A percentile compares a stretch with the other conserved stretches of the same genome.
phyloP scores from a whole-genome alignment of 2,797 vertebrate genomes.

The Trachops cirrhosus region DNA sequence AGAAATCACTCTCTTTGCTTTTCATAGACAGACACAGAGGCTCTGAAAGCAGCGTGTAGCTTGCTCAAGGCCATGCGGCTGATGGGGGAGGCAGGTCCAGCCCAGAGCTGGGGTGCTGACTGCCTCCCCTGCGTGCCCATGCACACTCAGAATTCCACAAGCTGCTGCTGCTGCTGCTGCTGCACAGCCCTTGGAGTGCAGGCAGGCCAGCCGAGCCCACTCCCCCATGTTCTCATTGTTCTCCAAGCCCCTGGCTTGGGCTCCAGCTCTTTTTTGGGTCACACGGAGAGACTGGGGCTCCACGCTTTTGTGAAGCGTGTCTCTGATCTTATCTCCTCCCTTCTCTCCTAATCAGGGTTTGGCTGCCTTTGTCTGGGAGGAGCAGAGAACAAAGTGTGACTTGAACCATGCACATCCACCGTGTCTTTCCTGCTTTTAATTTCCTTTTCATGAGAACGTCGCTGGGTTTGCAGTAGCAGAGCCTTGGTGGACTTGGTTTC shows the following conservation, averaged over 20 bases:
- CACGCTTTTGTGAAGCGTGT: neutral
- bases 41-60: neutral
- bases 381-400: conserved; percentile 23
- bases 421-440: neutral
- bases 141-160: neutral
- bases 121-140: fast-evolving
- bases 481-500: neutral
- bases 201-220: neutral
- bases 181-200: fast-evolving
- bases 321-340: conserved; percentile 17
- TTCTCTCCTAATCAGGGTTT: conserved; percentile 3
- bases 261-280: neutral
- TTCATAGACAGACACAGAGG: neutral
- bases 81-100: neutral
- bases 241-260: neutral
- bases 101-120: neutral
- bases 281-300: neutral
- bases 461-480: neutral
- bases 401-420: neutral
- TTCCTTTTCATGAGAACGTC: neutral
- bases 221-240: neutral
- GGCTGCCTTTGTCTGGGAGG: neutral
- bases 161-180: neutral
- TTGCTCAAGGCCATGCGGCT: conserved; percentile 14
- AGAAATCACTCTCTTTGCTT: conserved; percentile 10